These are phyloP conservation scores for Diachrysia chrysitis DNA, from an alignment of 2,888 invertebrate genomes.

Conservation along the genomic window DNA sequence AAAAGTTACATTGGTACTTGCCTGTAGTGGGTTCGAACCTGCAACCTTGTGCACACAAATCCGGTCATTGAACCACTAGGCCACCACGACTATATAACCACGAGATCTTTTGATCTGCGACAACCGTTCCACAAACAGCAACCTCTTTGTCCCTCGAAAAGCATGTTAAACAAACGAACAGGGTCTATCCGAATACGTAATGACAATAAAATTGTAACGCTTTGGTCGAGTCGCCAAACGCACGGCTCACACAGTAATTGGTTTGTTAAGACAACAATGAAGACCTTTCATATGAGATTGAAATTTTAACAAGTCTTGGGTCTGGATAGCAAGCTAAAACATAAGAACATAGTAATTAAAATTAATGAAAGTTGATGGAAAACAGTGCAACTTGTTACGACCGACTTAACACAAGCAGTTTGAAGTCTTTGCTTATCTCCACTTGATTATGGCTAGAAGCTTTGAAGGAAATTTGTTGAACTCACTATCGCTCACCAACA, in stretches of 20 bases:
- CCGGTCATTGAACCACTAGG: no score
- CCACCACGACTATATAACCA: no score
- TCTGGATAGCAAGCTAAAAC: no score
- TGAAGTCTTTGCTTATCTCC: neutral
- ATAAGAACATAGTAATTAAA: neutral
- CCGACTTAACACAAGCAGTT: neutral
- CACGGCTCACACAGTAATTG: neutral
- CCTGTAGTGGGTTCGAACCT: no score
- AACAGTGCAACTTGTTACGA: neutral
- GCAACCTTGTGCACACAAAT: no score
- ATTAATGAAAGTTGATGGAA: neutral
- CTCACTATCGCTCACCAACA: neutral
- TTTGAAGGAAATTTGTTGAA: neutral
- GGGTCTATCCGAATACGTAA: constrained; percentile 3
- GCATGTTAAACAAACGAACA: constrained; percentile 3
- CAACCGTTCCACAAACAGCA: constrained; percentile 1
- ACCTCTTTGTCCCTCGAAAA: constrained; percentile 3
- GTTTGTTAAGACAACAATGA: neutral
- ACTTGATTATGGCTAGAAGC: neutral
- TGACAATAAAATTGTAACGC: neutral
- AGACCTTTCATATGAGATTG: constrained; percentile 4
- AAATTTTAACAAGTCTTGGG: neutral
- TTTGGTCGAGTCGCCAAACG: neutral
- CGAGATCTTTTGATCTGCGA: neutral
- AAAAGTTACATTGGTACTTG: no score